Conservation (phyloP, 2,113 vertebrate species). For the Anoura caudifer region DNA sequence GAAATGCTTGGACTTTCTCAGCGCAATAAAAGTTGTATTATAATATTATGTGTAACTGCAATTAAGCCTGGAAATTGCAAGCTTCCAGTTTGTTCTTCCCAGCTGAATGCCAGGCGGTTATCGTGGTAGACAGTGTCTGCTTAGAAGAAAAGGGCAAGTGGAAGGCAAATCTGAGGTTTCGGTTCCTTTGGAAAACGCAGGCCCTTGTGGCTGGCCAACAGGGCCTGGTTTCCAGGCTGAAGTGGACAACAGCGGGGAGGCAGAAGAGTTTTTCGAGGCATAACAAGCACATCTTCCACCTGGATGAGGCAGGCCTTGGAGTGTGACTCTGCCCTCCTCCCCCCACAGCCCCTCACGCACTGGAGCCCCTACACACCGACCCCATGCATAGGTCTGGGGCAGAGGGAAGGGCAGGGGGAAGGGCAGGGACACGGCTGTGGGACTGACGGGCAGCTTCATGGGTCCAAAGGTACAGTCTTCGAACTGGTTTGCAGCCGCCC, state of each 20-base stretch:
- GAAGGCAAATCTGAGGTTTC: constrained; percentile 53
- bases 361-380: neutral
- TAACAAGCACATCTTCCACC: neutral
- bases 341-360: neutral
- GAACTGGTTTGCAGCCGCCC: neutral
- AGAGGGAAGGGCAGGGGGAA: neutral
- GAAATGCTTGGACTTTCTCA: constrained; percentile 52
- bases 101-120: constrained; percentile 37
- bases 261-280: neutral
- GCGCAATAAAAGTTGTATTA: constrained; percentile 40
- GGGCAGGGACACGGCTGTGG: neutral
- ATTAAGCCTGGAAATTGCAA: constrained; percentile 70
- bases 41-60: constrained; percentile 54
- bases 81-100: constrained; percentile 51
- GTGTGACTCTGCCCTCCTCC: neutral
- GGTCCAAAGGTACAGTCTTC: neutral
- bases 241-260: neutral
- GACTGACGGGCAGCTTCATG: neutral
- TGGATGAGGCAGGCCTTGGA: neutral
- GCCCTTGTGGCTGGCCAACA: neutral
- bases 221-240: neutral
- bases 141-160: constrained; percentile 53
- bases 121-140: constrained; percentile 44
- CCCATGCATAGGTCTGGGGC: neutral
- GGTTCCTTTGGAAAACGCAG: constrained; percentile 57